These are phyloP conservation scores for Hycleus cichorii DNA, from an alignment of 1,140 invertebrate genomes.

Conservation along the genomic window DNA sequence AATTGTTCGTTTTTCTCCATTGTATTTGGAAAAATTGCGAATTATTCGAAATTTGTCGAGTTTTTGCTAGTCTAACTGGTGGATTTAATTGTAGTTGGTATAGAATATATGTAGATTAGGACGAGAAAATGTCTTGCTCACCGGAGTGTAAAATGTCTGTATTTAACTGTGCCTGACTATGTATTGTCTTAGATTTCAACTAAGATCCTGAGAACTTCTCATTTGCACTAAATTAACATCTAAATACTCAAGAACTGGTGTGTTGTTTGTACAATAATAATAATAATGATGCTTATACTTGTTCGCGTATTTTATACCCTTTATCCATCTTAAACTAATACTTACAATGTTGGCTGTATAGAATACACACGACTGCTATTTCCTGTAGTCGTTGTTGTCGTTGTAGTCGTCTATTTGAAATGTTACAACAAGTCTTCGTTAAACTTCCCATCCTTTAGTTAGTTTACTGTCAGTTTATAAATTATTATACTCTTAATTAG, in stretches of 20 bases:
- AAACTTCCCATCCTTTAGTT: neutral
- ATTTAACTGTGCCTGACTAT: conserved; percentile 34
- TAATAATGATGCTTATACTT: neutral
- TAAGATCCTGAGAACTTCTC: conserved; percentile 27
- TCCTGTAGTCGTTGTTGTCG: neutral
- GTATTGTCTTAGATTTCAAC: conserved; percentile 26
- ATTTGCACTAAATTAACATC: conserved; percentile 32
- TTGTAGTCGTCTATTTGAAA: neutral
- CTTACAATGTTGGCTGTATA: neutral
- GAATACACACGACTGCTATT: neutral
- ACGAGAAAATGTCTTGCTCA: conserved; percentile 36
- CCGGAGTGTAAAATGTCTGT: conserved; percentile 37
- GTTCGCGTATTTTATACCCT: too few species aligned
- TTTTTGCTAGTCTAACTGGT: too few species aligned
- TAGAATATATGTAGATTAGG: conserved; percentile 24
- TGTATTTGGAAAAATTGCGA: too few species aligned
- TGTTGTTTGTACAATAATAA: neutral
- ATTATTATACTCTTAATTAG: conserved; percentile 22
- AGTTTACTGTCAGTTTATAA: conserved; percentile 11
- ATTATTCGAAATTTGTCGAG: too few species aligned
- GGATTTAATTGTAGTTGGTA: neutral
- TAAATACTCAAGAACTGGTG: conserved; percentile 22
- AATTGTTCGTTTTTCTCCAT: too few species aligned
- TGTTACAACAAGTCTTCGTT: neutral
- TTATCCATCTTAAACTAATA: neutral